Base-by-base conservation (phyloP, 2,797 vertebrate genomes). In the Cheirogaleus major region DNA sequence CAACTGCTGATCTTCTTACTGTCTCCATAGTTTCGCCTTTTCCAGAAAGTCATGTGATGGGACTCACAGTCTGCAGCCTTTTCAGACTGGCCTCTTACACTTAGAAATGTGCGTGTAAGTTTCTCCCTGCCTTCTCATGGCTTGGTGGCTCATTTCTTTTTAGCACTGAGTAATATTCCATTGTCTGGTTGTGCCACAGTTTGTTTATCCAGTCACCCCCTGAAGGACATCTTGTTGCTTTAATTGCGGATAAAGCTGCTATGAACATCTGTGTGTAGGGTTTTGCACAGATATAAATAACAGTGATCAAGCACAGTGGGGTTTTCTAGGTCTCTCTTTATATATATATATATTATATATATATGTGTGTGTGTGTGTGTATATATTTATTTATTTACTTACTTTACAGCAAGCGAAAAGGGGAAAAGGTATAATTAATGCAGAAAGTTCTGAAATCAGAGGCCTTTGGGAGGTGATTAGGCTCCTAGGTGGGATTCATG, bases 171-270 rank as follows among this genome's bases (percentile, higher is more conserved):
- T 41, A 10, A 30, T 4, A 27, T 5, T 48, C 72, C 73, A 32
- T 30, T 25, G 7, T 11, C n/a, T 1, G 4, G 3, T n/a, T 1
- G 2, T 22, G 17, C 70, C 41, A 1, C 0, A 1, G 4, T 48
- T 35, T 61, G 4, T 30, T 65, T 22, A 38, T 55, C 11, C 4
- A 5, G 25, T 76, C 7, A 7, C 67, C 48, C 4, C 15, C 18
- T 7, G n/a, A 50, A 14, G 59, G 61, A 22, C 17, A 0, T 38
- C 76, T 3, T 2, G 48, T 30, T 48, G 41, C 84, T 11, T 95
- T 23, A 9, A 14, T 23, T 30, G 17, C 18, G 23, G 7, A 8
- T 45, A 25, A 27, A 45, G 45, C 55, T 79, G 27, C 59, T 4
- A 0, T 20, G 38, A 25, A 55, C 35, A 11, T 43, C 30, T 0